Evolutionary conservation across 1,140 invertebrate species (phyloP).

Genomic region (Mizuhopecten yessoensis): DNA sequence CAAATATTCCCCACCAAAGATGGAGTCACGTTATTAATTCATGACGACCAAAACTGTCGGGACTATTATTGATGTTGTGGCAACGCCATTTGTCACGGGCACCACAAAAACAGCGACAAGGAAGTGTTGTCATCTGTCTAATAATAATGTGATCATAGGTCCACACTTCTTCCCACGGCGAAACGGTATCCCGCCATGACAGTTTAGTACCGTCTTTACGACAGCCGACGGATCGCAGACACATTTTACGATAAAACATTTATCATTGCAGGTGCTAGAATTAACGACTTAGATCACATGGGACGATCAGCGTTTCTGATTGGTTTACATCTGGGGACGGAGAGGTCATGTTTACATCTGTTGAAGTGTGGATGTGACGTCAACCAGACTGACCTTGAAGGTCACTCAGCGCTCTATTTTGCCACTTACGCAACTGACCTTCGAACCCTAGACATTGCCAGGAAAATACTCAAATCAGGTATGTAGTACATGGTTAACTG

Average conservation of each 20-base stretch:
- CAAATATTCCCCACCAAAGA: not conserved
- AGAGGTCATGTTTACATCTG: conserved; percentile 56
- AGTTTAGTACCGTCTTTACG: too few species aligned
- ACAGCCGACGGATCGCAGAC: not conserved
- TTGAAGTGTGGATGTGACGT: conserved; percentile 57
- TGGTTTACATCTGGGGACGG: conserved; percentile 53
- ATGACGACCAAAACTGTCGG: too few species aligned
- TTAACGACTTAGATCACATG: conserved; percentile 44
- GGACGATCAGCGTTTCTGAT: conserved; percentile 54
- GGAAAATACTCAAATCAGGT: conserved; percentile 56
- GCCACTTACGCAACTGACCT: conserved; percentile 51
- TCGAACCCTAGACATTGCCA: conserved; percentile 41
- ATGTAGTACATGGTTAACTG: not conserved
- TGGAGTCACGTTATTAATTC: not conserved
- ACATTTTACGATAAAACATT: not conserved
- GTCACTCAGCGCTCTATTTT: conserved; percentile 61
- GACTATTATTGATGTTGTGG: not conserved
- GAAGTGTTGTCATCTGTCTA: too few species aligned
- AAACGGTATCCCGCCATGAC: too few species aligned
- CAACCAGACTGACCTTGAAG: conserved; percentile 47
- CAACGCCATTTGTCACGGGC: not conserved
- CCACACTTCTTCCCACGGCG: not conserved
- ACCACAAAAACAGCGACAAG: not conserved
- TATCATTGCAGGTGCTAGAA: conserved; percentile 53
- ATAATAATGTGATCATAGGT: not conserved